A percentile compares a stretch with the other conserved stretches of the same genome.
Conservation (phyloP, 1,140 invertebrate species). For the Dreissena rostriformis region DNA sequence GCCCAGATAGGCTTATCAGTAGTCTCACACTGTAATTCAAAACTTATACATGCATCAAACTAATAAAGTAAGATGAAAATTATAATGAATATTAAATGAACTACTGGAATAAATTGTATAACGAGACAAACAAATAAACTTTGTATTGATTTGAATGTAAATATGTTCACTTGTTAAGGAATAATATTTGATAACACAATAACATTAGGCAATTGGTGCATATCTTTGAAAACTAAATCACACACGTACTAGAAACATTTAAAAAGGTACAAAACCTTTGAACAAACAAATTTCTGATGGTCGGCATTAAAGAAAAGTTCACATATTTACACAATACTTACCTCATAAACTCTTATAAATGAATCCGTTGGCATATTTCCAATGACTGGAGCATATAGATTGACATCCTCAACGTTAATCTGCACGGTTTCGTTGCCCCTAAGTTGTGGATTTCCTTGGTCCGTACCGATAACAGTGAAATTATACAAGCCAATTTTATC, state of each 20-base stretch:
- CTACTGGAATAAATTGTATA: background rate
- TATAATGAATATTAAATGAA: background rate
- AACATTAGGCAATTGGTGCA: no score
- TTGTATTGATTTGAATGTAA: no score
- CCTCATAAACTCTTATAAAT: constrained; percentile 29
- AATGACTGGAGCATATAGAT: constrained; percentile 12
- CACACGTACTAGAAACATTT: no score
- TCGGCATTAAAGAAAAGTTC: no score
- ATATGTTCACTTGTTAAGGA: no score
- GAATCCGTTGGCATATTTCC: background rate
- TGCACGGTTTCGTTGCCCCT: constrained; percentile 84
- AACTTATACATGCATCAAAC: background rate
- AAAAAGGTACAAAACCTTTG: no score
- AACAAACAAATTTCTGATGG: no score
- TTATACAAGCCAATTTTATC: constrained; percentile 26
- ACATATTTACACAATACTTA: constrained; percentile 4
- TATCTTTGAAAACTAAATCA: no score
- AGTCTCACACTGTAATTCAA: constrained; percentile 19
- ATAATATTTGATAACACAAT: no score
- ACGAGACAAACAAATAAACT: background rate
- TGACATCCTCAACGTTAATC: constrained; percentile 85
- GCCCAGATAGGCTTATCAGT: background rate
- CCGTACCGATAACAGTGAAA: constrained; percentile 92
- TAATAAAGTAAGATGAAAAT: background rate
- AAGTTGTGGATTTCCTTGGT: constrained; percentile 87